Percentiles rank a stretch among this genome's conserved stretches.
These are phyloP conservation scores for Lissonota sp. DNA, from an alignment of 2,888 invertebrate genomes.

Conservation along the genomic window DNA sequence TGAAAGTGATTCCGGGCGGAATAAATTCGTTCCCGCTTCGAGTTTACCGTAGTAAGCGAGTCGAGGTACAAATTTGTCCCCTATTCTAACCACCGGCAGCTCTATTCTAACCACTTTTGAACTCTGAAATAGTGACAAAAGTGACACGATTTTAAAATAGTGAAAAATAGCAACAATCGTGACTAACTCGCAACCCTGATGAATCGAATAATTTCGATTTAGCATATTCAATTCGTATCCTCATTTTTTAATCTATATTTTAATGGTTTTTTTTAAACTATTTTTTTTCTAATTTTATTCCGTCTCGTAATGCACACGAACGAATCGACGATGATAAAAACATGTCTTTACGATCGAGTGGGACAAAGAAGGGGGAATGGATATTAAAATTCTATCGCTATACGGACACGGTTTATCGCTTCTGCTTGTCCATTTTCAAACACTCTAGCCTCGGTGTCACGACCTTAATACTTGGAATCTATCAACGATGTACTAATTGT, in stretches of 20 bases:
- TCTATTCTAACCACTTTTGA: no score
- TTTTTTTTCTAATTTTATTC: neutral
- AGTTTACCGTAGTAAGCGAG: no score
- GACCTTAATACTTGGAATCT: conserved; percentile 64
- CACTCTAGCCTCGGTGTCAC: conserved; percentile 46
- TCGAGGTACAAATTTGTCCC: no score
- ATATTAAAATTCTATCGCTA: conserved; percentile 45
- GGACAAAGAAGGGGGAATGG: conserved; percentile 27
- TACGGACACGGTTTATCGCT: conserved; percentile 57
- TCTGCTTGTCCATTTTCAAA: conserved; percentile 40
- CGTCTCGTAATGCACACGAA: neutral
- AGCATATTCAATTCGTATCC: neutral
- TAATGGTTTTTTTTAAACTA: neutral
- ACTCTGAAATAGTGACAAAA: no score
- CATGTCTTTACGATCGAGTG: conserved; percentile 1
- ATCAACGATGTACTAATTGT: conserved; percentile 49
- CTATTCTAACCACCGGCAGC: no score
- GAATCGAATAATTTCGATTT: neutral
- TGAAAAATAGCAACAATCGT: no score
- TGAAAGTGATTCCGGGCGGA: no score
- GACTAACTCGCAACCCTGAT: no score
- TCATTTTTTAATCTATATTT: neutral
- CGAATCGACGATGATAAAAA: neutral
- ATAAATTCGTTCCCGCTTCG: no score
- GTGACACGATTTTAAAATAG: no score